These are phyloP conservation scores for Metallyticus violacea DNA, from an alignment of 2,888 invertebrate genomes.

Conservation along the genomic window DNA sequence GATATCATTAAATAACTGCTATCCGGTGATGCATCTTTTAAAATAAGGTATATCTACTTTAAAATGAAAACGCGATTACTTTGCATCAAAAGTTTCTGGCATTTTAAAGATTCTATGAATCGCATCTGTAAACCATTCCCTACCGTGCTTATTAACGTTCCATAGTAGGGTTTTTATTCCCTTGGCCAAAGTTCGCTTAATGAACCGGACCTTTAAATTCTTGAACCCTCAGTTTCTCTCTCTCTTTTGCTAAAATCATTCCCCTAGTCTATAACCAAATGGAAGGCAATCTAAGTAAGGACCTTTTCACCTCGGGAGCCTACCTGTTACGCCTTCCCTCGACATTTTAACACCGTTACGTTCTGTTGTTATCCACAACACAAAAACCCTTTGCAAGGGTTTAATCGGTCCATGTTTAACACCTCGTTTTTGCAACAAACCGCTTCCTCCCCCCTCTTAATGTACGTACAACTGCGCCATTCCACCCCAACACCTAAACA, in stretches of 20 bases:
- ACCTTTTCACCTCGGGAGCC: background rate
- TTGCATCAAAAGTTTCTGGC: background rate
- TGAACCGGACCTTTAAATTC: background rate
- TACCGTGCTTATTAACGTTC: background rate
- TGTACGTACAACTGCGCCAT: no score
- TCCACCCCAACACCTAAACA: background rate
- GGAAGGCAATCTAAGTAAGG: background rate
- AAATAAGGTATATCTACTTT: no score
- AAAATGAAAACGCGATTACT: background rate
- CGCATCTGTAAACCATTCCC: background rate
- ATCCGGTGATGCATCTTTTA: no score
- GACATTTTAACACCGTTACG: background rate
- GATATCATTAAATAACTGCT: no score
- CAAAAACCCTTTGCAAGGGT: slow-evolving; percentile 24
- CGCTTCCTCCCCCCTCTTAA: background rate
- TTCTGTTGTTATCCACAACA: slow-evolving; percentile 36
- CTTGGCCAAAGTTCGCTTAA: background rate
- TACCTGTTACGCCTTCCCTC: background rate
- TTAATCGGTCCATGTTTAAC: background rate
- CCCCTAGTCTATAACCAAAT: background rate
- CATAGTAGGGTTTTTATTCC: background rate
- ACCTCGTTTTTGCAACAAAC: background rate
- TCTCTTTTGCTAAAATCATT: background rate
- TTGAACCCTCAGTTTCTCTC: background rate
- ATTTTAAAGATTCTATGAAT: background rate